phyloP scores from a whole-genome alignment of 2,797 vertebrate species.

The Bothrops alternatus region DNA sequence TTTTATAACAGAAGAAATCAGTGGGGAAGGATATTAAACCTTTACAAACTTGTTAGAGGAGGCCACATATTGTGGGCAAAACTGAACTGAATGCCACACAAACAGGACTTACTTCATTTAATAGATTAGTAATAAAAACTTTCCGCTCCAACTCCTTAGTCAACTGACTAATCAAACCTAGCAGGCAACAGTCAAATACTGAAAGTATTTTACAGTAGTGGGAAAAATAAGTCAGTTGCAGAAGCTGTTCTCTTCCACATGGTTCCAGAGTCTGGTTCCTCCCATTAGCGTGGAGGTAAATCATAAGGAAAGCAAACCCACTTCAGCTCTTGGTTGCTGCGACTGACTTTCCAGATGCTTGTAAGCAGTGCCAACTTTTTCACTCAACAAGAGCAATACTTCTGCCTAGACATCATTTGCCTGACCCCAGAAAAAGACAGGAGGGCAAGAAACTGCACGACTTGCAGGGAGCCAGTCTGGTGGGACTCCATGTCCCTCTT shows the following conservation, averaged over 20 bases:
- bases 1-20: background rate
- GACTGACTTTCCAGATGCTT: background rate
- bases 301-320: background rate
- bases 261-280: background rate
- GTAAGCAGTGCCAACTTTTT: background rate
- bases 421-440: background rate
- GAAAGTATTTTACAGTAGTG: background rate
- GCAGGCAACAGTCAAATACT: too few species aligned
- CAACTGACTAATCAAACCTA: background rate
- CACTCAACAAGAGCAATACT: background rate
- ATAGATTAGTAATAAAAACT: background rate
- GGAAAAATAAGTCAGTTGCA: background rate
- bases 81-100: background rate
- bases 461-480: background rate
- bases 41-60: background rate
- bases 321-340: background rate
- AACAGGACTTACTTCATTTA: background rate
- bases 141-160: background rate
- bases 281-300: background rate
- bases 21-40: background rate
- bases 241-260: too few species aligned
- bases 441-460: too few species aligned
- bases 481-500: background rate
- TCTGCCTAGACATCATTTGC: background rate
- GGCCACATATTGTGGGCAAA: background rate